Percentiles rank a stretch among this genome's conserved stretches.
These are phyloP conservation scores for Sciurus niger DNA, from an alignment of 2,113 vertebrate species.

Conservation along the genomic window DNA sequence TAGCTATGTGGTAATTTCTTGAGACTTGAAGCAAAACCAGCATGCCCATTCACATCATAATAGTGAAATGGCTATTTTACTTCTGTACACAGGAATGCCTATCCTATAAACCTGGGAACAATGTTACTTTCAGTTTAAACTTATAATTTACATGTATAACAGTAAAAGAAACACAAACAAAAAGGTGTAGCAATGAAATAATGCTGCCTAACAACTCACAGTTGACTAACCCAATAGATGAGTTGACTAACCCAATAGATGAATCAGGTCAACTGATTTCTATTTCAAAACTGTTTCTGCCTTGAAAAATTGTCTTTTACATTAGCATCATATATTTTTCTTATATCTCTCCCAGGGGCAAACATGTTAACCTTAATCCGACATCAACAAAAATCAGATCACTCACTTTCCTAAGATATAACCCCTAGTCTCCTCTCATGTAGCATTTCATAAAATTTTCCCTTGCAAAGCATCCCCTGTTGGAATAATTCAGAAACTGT, in stretches of 20 bases:
- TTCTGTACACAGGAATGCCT: neutral
- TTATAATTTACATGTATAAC: neutral
- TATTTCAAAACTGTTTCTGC: neutral
- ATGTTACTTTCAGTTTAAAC: neutral
- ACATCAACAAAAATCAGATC: neutral
- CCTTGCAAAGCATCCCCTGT: neutral
- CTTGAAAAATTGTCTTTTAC: neutral
- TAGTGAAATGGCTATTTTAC: neutral
- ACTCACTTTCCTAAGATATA: neutral
- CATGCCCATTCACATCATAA: neutral
- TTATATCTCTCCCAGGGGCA: neutral
- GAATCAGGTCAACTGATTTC: neutral
- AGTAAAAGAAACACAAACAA: neutral
- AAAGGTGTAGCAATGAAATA: neutral
- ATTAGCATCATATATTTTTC: neutral
- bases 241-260: too few relatives aligned
- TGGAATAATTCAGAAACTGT: neutral
- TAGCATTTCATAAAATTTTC: neutral
- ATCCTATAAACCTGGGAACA: neutral
- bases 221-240: too few relatives aligned
- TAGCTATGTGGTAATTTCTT: neutral
- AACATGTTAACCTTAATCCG: neutral
- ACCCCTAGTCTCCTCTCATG: neutral
- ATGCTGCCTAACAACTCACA: neutral
- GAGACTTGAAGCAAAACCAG: neutral